Percentiles rank a stretch among this genome's conserved stretches.
Conservation (phyloP, 2,113 vertebrate genomes). For the Laterallus jamaicensis region DNA sequence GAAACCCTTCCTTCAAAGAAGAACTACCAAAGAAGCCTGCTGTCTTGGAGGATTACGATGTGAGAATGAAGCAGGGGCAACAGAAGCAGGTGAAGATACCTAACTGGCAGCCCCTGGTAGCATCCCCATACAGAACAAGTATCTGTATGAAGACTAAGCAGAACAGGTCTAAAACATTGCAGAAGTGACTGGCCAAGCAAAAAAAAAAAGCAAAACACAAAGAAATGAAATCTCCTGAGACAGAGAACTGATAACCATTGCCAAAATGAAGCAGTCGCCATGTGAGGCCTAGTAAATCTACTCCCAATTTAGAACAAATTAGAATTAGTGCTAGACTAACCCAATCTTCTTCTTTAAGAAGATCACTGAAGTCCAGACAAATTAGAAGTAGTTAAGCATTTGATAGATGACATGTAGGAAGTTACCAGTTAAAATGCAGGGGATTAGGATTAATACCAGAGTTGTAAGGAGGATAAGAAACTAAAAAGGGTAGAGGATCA, state of each 20-base stretch:
- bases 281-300: conserved; percentile 12
- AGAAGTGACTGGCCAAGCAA: neutral
- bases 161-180: neutral
- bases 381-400: conserved; percentile 34
- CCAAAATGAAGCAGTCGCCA: neutral
- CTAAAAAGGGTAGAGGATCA: conserved; percentile 14
- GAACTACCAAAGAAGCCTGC: neutral
- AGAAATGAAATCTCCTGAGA: neutral
- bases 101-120: neutral
- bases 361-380: conserved; percentile 56
- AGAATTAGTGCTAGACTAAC: conserved; percentile 58
- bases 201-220: neutral
- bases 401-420: conserved; percentile 24
- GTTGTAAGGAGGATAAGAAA: conserved; percentile 26
- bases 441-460: conserved; percentile 41
- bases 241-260: neutral
- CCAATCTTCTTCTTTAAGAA: conserved; percentile 59
- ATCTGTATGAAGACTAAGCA: neutral
- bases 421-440: conserved; percentile 42
- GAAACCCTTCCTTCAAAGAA: neutral
- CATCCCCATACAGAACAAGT: neutral
- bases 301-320: conserved; percentile 45
- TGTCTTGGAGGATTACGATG: neutral
- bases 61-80: neutral
- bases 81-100: neutral